Evolutionary conservation across 2,888 invertebrate genomes (phyloP), one percentile per base, ranked within the genome.

Genomic region (Sthenelais limicola): DNA sequence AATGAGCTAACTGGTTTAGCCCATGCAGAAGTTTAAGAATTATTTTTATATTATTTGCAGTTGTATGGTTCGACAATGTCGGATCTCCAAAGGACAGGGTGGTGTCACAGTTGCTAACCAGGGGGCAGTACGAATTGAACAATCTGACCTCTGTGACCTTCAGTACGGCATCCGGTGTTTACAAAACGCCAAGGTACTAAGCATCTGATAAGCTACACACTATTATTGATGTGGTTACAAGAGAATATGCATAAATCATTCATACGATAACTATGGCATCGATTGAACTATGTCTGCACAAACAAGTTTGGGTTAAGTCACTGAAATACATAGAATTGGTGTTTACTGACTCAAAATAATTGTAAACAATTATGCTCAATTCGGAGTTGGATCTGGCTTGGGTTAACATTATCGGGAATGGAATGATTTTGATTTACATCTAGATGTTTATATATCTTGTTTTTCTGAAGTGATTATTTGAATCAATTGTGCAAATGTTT

Each of bases 81-180:
- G 81, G 1, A 80, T 85, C 72, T 80, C 78, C 2, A 80, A 82
- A 74, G 79, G 83, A 76, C 83, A 82, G 71, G 85, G 84, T 0
- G 84, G 82, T 3, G 74, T 84, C 15, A 80, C 81, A 77, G 80
- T 83, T 68, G 80, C 81, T 33, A 75, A 82, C 5, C 83, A 84
- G 73, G 83, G 80, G 12, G 83, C 84, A 54, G 81, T 81, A 43
- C 77, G 81, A 62, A 73, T 85, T 51, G 80, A 81, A 33, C 80
- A 82, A 72, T 81, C 81, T 77, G 82, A 84, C 67, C 80, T 84
- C 66, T 80, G 80, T 72, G 81, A 83, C 73, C 80, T 85, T n/a
- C 81, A 81, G n/a, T 85, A 83, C 69, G 84, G 83, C 5, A 81
- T 85, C 49, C 74, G 84, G 43, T 84, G 85, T 77, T 81, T 85